Conservation (phyloP, 1,140 invertebrate genomes). For the Caenorhabditis elegans region DNA sequence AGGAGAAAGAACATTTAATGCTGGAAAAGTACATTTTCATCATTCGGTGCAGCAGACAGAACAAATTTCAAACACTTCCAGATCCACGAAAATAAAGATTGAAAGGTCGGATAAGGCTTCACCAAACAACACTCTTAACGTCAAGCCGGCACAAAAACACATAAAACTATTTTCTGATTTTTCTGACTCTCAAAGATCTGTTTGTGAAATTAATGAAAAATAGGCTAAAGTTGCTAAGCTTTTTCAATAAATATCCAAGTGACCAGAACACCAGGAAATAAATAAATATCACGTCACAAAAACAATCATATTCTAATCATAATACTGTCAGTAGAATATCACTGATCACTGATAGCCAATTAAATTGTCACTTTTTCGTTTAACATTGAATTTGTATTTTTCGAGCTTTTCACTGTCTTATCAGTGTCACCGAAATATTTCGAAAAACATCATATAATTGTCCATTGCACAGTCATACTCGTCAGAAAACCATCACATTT, state of each 20-base stretch:
- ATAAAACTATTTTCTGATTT: not conserved
- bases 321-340: not conserved
- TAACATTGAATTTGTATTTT: not conserved
- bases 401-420: not conserved
- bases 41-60: not conserved
- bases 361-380: not conserved
- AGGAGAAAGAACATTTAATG: not conserved
- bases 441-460: not conserved
- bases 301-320: no score
- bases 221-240: not conserved
- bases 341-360: not conserved
- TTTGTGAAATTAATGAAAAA: not conserved
- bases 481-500: not conserved
- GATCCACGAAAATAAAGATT: not conserved
- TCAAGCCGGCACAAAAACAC: not conserved
- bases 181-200: not conserved
- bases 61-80: not conserved
- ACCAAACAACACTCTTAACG: conserved; percentile 6
- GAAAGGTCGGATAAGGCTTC: conserved; percentile 1
- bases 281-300: not conserved
- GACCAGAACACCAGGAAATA: not conserved
- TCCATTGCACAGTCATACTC: not conserved
- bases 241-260: not conserved
- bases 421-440: not conserved
- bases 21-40: conserved; percentile 6